phyloP scores from a whole-genome alignment of 2,113 vertebrate genomes.

The Connochaetes taurinus region DNA sequence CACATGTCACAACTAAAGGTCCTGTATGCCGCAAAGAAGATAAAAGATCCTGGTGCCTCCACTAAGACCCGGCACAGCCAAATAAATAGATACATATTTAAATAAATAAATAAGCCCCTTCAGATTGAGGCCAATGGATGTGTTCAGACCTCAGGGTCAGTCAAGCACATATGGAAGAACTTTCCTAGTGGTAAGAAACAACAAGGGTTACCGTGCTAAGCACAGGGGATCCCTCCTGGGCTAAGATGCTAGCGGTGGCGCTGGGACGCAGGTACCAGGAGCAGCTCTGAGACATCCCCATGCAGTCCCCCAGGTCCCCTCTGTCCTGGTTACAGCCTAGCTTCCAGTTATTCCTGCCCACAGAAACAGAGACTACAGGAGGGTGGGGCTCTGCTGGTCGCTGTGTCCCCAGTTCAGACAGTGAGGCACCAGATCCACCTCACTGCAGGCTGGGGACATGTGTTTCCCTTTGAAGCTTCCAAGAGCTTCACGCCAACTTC shows the following conservation, averaged over 20 bases:
- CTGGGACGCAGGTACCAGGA: not conserved
- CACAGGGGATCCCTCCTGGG: not conserved
- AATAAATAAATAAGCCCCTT: not conserved
- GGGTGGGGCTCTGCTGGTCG: not conserved
- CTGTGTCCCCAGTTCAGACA: not conserved
- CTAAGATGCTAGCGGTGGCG: not conserved
- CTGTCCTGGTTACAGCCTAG: not conserved
- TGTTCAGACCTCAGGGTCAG: not conserved
- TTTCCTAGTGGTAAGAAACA: not conserved
- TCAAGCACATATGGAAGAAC: not conserved
- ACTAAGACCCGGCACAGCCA: not conserved
- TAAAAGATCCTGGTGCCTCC: not conserved
- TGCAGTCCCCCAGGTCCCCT: not conserved
- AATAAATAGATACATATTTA: not conserved
- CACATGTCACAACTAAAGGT: not conserved
- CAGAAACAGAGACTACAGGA: not conserved
- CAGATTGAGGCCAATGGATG: not conserved
- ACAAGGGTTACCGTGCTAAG: not conserved
- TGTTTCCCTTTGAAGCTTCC: not conserved
- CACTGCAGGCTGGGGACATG: not conserved
- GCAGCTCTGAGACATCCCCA: not conserved
- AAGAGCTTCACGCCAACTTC: not conserved
- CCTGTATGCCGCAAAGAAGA: not conserved
- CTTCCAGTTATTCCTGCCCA: accelerated
- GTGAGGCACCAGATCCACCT: not conserved